Base-by-base conservation (phyloP, 2,888 invertebrate species). In the Phortica okadai region DNA sequence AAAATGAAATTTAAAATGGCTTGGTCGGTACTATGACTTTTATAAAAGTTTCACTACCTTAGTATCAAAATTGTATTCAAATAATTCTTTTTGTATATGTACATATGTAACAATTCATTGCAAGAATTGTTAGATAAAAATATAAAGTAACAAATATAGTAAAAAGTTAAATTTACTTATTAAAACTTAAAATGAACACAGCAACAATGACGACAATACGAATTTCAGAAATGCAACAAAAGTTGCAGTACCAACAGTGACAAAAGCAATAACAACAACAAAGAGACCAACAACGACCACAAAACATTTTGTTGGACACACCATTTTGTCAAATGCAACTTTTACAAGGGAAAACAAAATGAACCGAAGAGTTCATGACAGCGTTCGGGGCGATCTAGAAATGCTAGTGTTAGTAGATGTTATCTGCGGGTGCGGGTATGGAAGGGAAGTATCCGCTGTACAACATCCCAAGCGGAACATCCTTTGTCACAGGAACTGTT, bases 401-500 rank as follows among this genome's bases (percentile, higher is more conserved):
- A 16, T 21, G 62, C 4, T 21, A 16, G 21, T 7, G 33, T 66
- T n/a, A 14, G 66, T 14, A 10, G 66, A 41, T 10, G 62, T 8
- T 0, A 21, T 62, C 25, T 16, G 8, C 21, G 16, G 59, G 10
- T 62, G 59, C 6, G 59, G 8, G 25, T 6, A 10, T 21, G 62
- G 6, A 6, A 25, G 7, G 62, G 62, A 7, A 25, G 10, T 11
- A 10, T 21, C 42, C 50, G 16, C 62, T 54, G 41, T 50, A 44
- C 25, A n/a, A 14, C 74, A 76, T 11, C 62, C 41, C 73, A 62
- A 33, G 59, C 33, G 75, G 82, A 77, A 75, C 77, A 79, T 77
- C 83, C 86, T 82, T 82, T 85, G 86, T 86, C 85, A 87, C 86
- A 84, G 86, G 86, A 85, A 84, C 86, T 89, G 88, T 88, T 89